These are phyloP conservation scores for Penaeus chinensis DNA, from an alignment of 1,140 invertebrate species.

Conservation along the genomic window DNA sequence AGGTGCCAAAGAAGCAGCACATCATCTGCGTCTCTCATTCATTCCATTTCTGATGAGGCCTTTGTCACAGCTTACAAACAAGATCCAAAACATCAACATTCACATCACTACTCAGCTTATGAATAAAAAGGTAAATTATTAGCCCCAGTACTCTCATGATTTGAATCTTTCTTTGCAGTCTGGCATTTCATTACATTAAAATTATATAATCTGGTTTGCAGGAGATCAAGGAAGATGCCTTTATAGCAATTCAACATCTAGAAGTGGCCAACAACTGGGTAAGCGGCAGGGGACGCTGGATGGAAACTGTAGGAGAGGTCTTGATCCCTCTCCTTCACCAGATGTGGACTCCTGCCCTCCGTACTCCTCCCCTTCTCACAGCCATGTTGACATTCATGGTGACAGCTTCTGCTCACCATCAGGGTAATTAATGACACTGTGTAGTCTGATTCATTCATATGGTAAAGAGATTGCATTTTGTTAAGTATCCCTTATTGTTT, in stretches of 20 bases:
- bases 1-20: constrained; percentile 43
- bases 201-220: background rate
- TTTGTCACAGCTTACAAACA: constrained; percentile 7
- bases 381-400: constrained; percentile 34
- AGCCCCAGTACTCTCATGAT: too few species aligned
- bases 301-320: constrained; percentile 24
- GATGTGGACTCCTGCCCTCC: constrained; percentile 23
- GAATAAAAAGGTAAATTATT: constrained; percentile 24
- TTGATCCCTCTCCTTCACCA: constrained; percentile 28
- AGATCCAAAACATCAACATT: constrained; percentile 31
- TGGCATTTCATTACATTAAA: background rate
- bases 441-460: too few species aligned
- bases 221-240: constrained; percentile 15
- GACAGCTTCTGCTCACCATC: constrained; percentile 32
- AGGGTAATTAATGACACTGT: background rate
- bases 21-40: constrained; percentile 28
- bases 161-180: too few species aligned
- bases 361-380: constrained; percentile 10
- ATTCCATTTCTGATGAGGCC: constrained; percentile 24
- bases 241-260: constrained; percentile 11
- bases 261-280: constrained; percentile 47
- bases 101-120: constrained; percentile 40
- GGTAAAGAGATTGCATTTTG: too few species aligned
- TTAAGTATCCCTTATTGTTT: background rate
- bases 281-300: background rate